Conservation (phyloP, 2,888 invertebrate genomes). For the Dorcus parallelipipedus region DNA sequence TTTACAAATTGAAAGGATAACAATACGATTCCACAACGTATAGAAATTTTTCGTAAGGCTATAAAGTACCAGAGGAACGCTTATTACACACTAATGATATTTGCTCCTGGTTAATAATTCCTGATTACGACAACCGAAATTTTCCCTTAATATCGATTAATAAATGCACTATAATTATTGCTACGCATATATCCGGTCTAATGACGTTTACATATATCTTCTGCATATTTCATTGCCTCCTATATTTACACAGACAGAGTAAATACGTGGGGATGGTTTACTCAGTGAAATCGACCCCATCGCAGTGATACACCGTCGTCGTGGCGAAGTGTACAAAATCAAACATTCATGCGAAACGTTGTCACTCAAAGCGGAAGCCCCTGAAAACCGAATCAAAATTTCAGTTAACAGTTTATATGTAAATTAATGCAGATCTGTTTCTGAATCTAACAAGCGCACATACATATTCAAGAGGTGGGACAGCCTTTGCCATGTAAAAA, state of each 20-base stretch:
- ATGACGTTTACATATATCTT: neutral
- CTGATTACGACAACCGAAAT: too few relatives aligned
- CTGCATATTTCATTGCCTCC: neutral
- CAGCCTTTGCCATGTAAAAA: neutral
- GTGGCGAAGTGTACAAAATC: too few relatives aligned
- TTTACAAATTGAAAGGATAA: conserved; percentile 15
- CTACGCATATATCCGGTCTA: too few relatives aligned
- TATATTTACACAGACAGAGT: too few relatives aligned
- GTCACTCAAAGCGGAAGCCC: neutral
- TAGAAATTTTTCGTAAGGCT: neutral
- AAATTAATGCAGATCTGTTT: conserved; percentile 24
- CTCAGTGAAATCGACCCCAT: too few relatives aligned
- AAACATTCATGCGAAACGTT: too few relatives aligned
- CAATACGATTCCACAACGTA: neutral
- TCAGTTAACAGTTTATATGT: conserved; percentile 20
- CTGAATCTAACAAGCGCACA: conserved; percentile 25
- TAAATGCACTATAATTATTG: too few relatives aligned
- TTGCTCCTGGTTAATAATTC: too few relatives aligned
- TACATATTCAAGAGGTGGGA: conserved; percentile 23
- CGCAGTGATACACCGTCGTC: too few relatives aligned
- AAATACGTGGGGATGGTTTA: too few relatives aligned
- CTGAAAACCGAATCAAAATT: conserved; percentile 6
- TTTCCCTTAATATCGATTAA: too few relatives aligned
- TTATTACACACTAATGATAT: too few relatives aligned
- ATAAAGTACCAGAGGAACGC: neutral